Evolutionary conservation across 2,113 vertebrate genomes (phyloP), one percentile per base, ranked within the genome.

Genomic region (Hippoglossus stenolepis): DNA sequence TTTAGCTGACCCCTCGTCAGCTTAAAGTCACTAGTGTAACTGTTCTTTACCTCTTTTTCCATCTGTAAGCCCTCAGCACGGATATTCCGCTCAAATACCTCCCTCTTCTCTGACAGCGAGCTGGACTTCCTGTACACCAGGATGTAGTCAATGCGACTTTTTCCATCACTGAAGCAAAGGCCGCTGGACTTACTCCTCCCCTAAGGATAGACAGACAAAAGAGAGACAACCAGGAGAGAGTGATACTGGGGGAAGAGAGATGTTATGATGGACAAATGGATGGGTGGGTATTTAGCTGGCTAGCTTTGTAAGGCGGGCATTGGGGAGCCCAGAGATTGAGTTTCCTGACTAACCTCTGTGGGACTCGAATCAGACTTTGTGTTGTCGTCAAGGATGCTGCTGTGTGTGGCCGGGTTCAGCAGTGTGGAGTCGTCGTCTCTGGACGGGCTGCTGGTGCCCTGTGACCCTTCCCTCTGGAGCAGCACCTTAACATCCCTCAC

Each of bases 31-130:
- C 24, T 24, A 24, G 24, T 24, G 24, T 28, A 28, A 28, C 28
- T 28, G 35, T 38, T 43, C 12, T 12, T 80, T 59, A 83, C 90
- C 96, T 97, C 97, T 90, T 97, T 98, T 71, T 98, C 97, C 95
- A 97, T 96, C 28, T 96, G 96, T 62, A 98, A 83, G 64, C 97
- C 97, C 93, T 98, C 97, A 70, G 96, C 97, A 78, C 97, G 95
- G 68, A 98, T 95, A 90, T 98, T 98, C 85, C 96, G 94, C 90
- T 98, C 97, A 93, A 97, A 98, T 47, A 98, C 85, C 80, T 98
- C 97, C 83, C 97, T 96, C 87, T 97, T 97, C 85, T 97, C 97
- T 5, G 94, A 93, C 79, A 96, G 96, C 0, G 90, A 90, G 70
- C 90, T 97, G 76, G 96, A 96, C 93, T 97, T 97, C 91, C 96